Base-by-base conservation (phyloP, 1,140 invertebrate species). In the Vanessa tameamea region DNA sequence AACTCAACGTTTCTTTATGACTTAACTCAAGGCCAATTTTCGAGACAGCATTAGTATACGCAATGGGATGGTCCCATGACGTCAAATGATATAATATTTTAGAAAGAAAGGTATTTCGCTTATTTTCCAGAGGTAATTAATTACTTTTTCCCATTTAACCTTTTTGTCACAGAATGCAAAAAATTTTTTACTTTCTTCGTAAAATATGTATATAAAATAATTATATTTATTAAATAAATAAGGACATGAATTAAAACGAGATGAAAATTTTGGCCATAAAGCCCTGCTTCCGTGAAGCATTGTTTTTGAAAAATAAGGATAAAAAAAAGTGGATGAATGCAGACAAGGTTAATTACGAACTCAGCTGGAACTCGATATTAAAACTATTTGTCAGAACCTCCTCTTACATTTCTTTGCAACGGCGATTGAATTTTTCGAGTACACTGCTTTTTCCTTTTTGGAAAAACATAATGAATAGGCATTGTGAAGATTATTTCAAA, bases 331-430 rank as follows among this genome's bases (percentile, higher is more conserved):
- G 50, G 13, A 8, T 20, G 16, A 57, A 20, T 57, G 55, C 15
- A 53, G 50, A 53, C n/a, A 53, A 15, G 50, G 50, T 57, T 57
- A 57, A 26, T 57, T 57, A 57, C 55, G 13, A 57, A 57, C 55
- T 26, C n/a, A 57, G 11, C 20, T 57, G 55, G 20, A 23, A 57
- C 23, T 57, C 55, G 11, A 57, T 57, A 57, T 57, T 57, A 57
- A 57, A 57, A 57, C 55, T 57, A 23, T 57, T 57, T 57, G 55
- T 57, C 55, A 26, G 55, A 57, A 23, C 20, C 55, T 26, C 11
- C 23, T 16, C 55, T 57, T 57, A 57, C 55, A 13, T 57, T 12
- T 57, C 55, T 26, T 16, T 57, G 23, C 20, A 23, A 23, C 12
- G 50, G 0, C 0, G 13, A 57, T 12, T 26, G 23, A 57, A 26